Evolutionary conservation across 1,140 invertebrate species (phyloP).

Genomic region (Drosophila pachea): DNA sequence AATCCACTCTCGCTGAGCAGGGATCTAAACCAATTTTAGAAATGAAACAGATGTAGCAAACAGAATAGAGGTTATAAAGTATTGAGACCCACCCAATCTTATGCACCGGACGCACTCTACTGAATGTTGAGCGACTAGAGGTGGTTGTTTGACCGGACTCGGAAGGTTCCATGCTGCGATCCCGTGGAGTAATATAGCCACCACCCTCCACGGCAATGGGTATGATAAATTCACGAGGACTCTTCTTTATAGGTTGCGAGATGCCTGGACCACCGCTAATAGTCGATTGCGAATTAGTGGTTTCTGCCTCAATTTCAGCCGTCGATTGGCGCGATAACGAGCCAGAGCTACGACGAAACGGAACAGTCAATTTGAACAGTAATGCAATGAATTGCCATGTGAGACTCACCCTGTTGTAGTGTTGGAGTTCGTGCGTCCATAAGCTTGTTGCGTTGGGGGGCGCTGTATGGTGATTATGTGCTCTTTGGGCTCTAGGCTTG

Average conservation of each 20-base stretch:
- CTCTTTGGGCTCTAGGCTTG: conserved; percentile 80
- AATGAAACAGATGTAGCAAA: too few relatives aligned
- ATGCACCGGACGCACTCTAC: conserved; percentile 65
- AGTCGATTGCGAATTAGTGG: conserved; percentile 78
- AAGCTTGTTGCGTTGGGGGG: conserved; percentile 75
- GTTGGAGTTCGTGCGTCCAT: conserved; percentile 70
- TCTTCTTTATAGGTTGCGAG: conserved; percentile 89
- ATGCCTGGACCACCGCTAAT: conserved; percentile 77
- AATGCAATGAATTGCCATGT: neutral
- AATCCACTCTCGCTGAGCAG: conserved; percentile 85
- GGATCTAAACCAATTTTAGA: conserved; percentile 76
- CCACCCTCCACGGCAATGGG: conserved; percentile 93
- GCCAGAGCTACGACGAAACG: conserved; percentile 58
- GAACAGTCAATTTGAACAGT: conserved; percentile 7
- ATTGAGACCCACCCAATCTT: conserved; percentile 61
- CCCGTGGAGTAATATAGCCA: conserved; percentile 89
- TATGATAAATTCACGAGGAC: conserved; percentile 93
- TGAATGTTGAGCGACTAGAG: conserved; percentile 72
- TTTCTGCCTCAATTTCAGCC: conserved; percentile 84
- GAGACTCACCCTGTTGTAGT: conserved; percentile 65
- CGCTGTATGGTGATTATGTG: conserved; percentile 84
- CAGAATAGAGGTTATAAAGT: too few relatives aligned
- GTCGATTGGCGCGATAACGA: conserved; percentile 84
- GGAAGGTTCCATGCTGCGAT: conserved; percentile 86
- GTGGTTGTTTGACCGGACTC: conserved; percentile 81